These are phyloP conservation scores for Spodoptera litura DNA, from an alignment of 1,140 invertebrate species.

Conservation along the genomic window DNA sequence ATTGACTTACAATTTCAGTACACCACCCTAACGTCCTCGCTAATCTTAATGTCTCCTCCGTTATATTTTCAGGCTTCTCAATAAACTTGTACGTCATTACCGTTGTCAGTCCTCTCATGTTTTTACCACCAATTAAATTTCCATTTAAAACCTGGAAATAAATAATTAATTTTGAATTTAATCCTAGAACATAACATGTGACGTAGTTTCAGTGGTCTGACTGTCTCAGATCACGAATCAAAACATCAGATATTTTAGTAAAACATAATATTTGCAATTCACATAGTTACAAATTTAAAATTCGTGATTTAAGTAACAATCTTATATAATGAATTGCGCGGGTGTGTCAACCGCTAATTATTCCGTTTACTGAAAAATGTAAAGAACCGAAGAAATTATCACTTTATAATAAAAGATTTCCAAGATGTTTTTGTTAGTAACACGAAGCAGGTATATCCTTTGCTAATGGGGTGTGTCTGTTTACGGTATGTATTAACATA, in stretches of 20 bases:
- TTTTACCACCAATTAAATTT: constrained; percentile 89
- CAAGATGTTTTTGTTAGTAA: background rate
- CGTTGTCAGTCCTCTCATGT: constrained; percentile 91
- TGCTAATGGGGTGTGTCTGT: constrained; percentile 2
- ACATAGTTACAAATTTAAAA: constrained; percentile 2
- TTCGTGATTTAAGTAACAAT: background rate
- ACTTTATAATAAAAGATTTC: background rate
- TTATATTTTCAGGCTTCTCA: constrained; percentile 86
- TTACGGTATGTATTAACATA: too few relatives aligned
- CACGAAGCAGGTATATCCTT: background rate
- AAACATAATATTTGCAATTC: background rate
- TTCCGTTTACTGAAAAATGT: background rate
- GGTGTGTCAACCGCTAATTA: constrained; percentile 16
- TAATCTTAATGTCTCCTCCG: constrained; percentile 90
- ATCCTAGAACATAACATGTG: too few relatives aligned
- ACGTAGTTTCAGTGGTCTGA: too few relatives aligned
- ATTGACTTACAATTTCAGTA: constrained; percentile 92
- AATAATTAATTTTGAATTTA: background rate
- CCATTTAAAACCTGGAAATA: constrained; percentile 26
- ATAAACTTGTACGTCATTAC: constrained; percentile 92
- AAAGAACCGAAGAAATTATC: constrained; percentile 6
- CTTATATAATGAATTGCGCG: background rate
- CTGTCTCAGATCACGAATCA: background rate
- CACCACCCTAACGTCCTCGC: constrained; percentile 96
- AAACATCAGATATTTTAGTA: background rate